Percentiles rank a stretch among this genome's conserved stretches.
Conservation (phyloP, 2,113 vertebrate genomes). For the Coptodon rendalli region DNA sequence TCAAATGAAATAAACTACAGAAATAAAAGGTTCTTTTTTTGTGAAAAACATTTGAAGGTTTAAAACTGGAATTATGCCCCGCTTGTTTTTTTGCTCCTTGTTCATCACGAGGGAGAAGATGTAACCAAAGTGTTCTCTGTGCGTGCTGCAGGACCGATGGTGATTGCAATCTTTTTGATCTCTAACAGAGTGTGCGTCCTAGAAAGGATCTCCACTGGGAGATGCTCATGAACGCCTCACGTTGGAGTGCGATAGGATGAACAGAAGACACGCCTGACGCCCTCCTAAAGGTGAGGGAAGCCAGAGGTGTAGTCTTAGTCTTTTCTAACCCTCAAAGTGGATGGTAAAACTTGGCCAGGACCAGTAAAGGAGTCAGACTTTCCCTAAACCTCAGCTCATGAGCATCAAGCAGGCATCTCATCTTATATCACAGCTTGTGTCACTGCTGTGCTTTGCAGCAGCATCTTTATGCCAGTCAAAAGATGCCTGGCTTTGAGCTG, state of each 20-base stretch:
- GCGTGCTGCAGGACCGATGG: conserved; percentile 13
- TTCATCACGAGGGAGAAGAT: conserved; percentile 1
- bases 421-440: conserved; percentile 17
- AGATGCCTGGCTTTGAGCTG: conserved; percentile 45
- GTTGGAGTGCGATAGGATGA: not conserved
- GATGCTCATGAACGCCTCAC: not conserved
- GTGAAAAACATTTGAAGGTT: not conserved
- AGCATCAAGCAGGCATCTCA: conserved; percentile 18
- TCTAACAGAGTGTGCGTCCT: not conserved
- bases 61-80: not conserved
- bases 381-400: not conserved
- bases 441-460: not conserved
- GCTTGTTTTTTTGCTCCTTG: not conserved
- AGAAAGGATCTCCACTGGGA: conserved; percentile 47
- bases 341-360: not conserved
- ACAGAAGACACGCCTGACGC: conserved; percentile 12
- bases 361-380: not conserved
- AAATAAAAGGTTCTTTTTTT: not conserved
- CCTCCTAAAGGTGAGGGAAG: conserved; percentile 29
- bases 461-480: conserved; percentile 18
- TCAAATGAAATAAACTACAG: not conserved
- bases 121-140: conserved; percentile 3
- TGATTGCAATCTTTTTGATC: conserved; percentile 46
- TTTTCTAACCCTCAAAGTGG: not conserved
- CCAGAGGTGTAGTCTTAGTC: not conserved